Conservation (phyloP, 2,113 vertebrate genomes). For the Cygnus buccinator region DNA sequence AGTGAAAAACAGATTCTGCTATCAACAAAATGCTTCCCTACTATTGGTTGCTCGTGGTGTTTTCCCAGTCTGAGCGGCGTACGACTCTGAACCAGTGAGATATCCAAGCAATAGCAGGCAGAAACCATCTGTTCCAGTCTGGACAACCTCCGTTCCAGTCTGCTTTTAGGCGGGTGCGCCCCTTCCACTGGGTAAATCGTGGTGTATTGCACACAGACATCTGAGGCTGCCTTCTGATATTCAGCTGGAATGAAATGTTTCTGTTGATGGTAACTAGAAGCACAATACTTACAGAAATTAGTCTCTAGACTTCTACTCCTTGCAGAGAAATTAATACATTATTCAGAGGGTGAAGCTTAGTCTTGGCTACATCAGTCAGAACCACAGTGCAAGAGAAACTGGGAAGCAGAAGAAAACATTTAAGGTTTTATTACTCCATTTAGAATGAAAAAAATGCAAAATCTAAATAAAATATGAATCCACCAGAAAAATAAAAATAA, state of each 20-base stretch:
- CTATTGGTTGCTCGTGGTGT: neutral
- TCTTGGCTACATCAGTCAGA: constrained; percentile 5
- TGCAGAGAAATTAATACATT: constrained; percentile 42
- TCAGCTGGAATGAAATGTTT: neutral
- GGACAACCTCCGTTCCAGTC: neutral
- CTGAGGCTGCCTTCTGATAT: neutral
- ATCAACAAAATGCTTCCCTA: neutral
- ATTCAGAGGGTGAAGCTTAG: neutral
- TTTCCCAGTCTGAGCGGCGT: rapidly evolving
- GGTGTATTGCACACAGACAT: neutral
- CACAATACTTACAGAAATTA: neutral
- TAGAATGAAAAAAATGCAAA: neutral
- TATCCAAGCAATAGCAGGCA: rapidly evolving
- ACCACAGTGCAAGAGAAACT: neutral
- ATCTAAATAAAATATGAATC: constrained; percentile 8
- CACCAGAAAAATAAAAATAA: neutral
- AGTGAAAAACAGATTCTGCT: neutral
- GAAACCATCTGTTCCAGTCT: neutral
- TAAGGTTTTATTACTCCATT: neutral
- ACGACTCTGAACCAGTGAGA: neutral
- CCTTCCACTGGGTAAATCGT: neutral
- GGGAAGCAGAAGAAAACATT: neutral
- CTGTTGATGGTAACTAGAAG: neutral
- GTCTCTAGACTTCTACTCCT: neutral
- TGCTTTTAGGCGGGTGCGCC: rapidly evolving